These are phyloP conservation scores for Martes flavigula DNA, from an alignment of 2,797 vertebrate genomes.

Conservation along the genomic window DNA sequence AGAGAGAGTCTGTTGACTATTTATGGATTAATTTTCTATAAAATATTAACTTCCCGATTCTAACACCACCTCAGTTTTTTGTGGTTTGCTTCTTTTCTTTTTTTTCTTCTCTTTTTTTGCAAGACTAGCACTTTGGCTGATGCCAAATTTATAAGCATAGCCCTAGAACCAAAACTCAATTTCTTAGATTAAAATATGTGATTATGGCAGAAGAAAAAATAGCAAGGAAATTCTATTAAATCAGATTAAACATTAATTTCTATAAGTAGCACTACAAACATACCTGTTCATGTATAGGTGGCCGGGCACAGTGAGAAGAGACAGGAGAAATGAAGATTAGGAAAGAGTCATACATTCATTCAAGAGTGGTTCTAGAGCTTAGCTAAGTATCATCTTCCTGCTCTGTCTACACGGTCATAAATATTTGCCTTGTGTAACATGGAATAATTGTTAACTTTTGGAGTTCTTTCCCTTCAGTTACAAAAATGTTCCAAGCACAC, in stretches of 20 bases:
- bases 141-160: background rate
- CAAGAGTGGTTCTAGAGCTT: background rate
- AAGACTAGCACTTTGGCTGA: background rate
- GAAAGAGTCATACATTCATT: background rate
- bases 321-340: background rate
- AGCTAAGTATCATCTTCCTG: background rate
- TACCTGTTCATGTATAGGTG: background rate
- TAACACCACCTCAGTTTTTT: background rate
- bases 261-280: background rate
- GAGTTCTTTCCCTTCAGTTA: background rate
- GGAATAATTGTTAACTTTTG: background rate
- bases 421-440: background rate
- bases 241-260: background rate
- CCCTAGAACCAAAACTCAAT: background rate
- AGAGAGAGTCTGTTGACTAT: background rate
- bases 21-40: background rate
- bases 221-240: background rate
- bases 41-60: background rate
- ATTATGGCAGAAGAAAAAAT: background rate
- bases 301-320: background rate
- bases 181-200: constrained; percentile 16
- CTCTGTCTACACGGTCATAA: background rate
- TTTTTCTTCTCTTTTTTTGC: background rate
- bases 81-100: background rate
- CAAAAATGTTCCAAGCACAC: constrained; percentile 19